phyloP scores from a whole-genome alignment of 2,113 vertebrate genomes.

The Nettapus auritus region DNA sequence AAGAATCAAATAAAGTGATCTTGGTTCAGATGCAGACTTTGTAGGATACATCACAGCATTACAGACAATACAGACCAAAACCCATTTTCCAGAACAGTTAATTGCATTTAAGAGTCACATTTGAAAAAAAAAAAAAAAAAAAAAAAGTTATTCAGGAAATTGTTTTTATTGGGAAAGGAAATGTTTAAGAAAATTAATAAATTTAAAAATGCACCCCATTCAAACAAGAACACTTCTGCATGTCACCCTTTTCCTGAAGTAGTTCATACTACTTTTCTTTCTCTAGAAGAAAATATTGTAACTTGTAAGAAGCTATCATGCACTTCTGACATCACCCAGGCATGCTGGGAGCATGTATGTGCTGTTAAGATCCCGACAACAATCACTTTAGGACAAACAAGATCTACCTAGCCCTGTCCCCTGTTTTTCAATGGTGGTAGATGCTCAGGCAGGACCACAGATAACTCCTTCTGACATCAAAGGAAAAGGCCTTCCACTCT shows the following conservation, averaged over 20 bases:
- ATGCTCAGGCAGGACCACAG: not conserved
- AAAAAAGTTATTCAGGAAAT: not conserved
- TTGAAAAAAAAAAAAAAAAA: not conserved
- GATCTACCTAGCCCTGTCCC: not conserved
- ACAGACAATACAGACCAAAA: not conserved
- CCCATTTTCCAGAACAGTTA: not conserved
- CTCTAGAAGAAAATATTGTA: not conserved
- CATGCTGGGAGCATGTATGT: not conserved
- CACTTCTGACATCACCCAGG: not conserved
- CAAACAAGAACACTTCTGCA: not conserved
- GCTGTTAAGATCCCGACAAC: not conserved
- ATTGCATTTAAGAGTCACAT: not conserved
- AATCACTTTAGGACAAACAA: not conserved
- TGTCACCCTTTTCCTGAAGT: not conserved
- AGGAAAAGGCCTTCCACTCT: not conserved
- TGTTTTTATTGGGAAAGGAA: not conserved
- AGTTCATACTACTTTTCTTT: not conserved
- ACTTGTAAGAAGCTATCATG: not conserved
- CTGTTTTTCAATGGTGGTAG: not conserved
- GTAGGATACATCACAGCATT: not conserved
- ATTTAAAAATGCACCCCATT: not conserved
- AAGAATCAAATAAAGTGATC: not conserved
- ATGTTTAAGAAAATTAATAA: not conserved
- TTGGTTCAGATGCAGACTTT: not conserved
- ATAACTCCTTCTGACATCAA: not conserved